Evolutionary conservation across 2,113 vertebrate genomes (phyloP).

Genomic region (Malurus elegans): DNA sequence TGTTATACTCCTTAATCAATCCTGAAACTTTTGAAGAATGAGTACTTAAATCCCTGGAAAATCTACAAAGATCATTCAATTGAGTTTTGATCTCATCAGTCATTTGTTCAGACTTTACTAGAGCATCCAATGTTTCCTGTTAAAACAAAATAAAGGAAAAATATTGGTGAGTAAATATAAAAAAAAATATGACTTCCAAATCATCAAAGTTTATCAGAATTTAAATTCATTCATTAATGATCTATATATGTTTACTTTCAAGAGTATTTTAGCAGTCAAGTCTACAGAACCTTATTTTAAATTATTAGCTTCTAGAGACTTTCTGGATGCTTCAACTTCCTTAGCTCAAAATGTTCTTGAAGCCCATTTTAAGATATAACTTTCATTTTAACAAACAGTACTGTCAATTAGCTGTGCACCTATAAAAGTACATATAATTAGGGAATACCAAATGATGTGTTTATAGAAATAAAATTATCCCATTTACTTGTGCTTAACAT

Average conservation of each 20-base stretch:
- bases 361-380: not conserved
- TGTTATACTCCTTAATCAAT: conserved; percentile 95
- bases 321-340: not conserved
- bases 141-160: not conserved
- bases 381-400: not conserved
- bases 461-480: not conserved
- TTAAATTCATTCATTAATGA: not conserved
- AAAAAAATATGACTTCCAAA: not conserved
- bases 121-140: conserved; percentile 84
- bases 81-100: conserved; percentile 90
- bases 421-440: not conserved
- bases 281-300: not conserved
- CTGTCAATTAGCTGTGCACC: not conserved
- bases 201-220: not conserved
- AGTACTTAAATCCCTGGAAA: conserved; percentile 87
- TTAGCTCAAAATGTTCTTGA: not conserved
- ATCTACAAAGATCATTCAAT: conserved; percentile 91
- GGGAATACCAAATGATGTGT: not conserved
- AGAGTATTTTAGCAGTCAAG: not conserved
- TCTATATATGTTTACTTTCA: not conserved
- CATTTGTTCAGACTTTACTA: conserved; percentile 85
- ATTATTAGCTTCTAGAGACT: not conserved
- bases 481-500: not conserved
- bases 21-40: conserved; percentile 89
- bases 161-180: not conserved